These are phyloP conservation scores for Pangasius macronema DNA, from an alignment of 2,797 vertebrate genomes.

Conservation along the genomic window DNA sequence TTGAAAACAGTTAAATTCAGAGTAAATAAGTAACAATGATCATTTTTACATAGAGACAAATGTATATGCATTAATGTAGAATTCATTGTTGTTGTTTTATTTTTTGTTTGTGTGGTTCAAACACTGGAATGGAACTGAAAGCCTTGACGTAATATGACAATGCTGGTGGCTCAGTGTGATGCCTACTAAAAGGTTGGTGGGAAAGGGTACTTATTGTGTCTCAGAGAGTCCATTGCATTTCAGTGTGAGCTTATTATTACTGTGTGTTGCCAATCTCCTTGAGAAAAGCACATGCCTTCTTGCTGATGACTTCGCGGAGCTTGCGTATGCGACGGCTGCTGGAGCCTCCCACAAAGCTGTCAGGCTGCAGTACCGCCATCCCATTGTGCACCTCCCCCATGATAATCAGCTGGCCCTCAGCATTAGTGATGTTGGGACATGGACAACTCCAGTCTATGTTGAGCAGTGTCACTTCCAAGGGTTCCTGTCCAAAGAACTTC, in stretches of 20 bases:
- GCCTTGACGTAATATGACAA: neutral
- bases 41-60: neutral
- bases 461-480: slow-evolving; percentile 90
- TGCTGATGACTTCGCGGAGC: slow-evolving; percentile 88
- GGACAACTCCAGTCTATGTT: slow-evolving; percentile 97
- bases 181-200: neutral
- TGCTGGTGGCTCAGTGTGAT: neutral
- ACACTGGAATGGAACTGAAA: neutral
- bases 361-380: slow-evolving; percentile 92
- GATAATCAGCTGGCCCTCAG: slow-evolving; percentile 87
- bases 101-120: neutral
- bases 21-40: slow-evolving; percentile 24
- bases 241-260: slow-evolving; percentile 62
- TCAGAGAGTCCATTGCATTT: slow-evolving; percentile 29
- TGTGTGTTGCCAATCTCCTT: slow-evolving; percentile 86
- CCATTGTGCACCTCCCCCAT: slow-evolving; percentile 96
- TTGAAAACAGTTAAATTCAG: slow-evolving; percentile 44
- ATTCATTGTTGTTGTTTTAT: neutral
- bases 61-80: slow-evolving; percentile 16
- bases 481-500: slow-evolving; percentile 91
- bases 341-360: slow-evolving; percentile 89
- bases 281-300: slow-evolving; percentile 94
- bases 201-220: slow-evolving; percentile 2
- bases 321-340: slow-evolving; percentile 86
- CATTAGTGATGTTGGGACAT: slow-evolving; percentile 88